Evolutionary conservation across 2,888 invertebrate species (phyloP), one percentile per base, ranked within the genome.

Genomic region (Chrysina gloriosa): DNA sequence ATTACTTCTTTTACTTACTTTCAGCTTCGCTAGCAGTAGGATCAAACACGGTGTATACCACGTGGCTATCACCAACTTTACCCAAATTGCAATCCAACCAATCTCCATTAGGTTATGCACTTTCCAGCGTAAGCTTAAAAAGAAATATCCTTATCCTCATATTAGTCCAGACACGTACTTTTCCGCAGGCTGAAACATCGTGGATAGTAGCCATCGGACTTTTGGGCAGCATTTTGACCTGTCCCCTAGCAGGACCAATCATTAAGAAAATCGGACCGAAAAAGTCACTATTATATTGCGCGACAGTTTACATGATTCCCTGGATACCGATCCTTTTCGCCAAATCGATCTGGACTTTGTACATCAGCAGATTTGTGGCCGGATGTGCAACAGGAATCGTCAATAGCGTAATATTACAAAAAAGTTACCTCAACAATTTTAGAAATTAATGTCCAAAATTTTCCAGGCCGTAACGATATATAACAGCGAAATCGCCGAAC

Each of bases 311-410:
- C 16, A 80, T 86, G 31, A 64, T 86, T 71, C 87, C 88, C 73
- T 88, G 88, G 86, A 71, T 76, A 1, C 77, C 82, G 0, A 66
- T 83, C 36, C 67, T 69, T 5, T 75, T 77, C 42, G 74, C 75
- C 1, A 71, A 71, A 64, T 69, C 73, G 3, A 68, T 88, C 0
- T 77, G 79, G 0, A 87, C 89, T 85, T 82, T 90, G 2, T 87
- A 88, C 73, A 81, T 85, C 0, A 90, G 89, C 0, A 83, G 90
- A 64, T 87, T 92, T 50, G 83, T 92, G 25, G 88, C 88, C 2
- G 94, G 93, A 29, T 77, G 91, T 5, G 89, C 90, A 11, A 89
- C 89, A 31, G 93, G 93, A 19, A 90, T 92, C 0, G 74, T 75
- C 2, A 71, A 27, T 9, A 63, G 34, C n/a, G 39, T 39, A 52